phyloP scores from a whole-genome alignment of 2,797 vertebrate species.

The Amblyraja radiata region DNA sequence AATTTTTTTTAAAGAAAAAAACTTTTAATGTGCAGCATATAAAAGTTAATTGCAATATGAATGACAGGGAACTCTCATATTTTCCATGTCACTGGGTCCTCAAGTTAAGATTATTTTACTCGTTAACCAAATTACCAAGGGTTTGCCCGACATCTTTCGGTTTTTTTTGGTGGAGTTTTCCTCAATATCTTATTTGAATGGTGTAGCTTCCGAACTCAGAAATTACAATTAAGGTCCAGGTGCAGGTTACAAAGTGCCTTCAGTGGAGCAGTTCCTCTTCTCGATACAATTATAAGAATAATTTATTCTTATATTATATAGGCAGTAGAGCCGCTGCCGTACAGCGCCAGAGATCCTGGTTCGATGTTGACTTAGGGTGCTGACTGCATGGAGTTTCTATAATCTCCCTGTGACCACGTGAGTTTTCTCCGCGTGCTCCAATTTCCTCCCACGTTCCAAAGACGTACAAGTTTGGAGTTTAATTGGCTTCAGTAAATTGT shows the following conservation, averaged over 20 bases:
- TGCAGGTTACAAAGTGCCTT: background rate
- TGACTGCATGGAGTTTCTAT: too few relatives aligned
- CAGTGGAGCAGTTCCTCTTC: too few relatives aligned
- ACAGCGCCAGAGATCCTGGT: too few relatives aligned
- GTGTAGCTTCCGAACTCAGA: background rate
- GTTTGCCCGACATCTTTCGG: background rate
- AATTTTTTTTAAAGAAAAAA: background rate
- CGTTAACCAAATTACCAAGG: background rate
- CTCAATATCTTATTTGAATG: background rate
- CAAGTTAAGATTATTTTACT: background rate
- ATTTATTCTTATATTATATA: too few relatives aligned
- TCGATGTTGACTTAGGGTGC: too few relatives aligned
- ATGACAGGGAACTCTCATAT: background rate
- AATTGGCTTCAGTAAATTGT: too few relatives aligned
- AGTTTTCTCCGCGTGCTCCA: too few relatives aligned
- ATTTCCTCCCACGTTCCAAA: too few relatives aligned
- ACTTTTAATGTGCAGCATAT: background rate
- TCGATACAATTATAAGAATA: background rate
- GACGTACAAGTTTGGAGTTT: too few relatives aligned
- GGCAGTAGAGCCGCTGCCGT: too few relatives aligned
- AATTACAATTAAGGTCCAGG: background rate
- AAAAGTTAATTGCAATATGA: background rate
- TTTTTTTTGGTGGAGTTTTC: constrained; percentile 6
- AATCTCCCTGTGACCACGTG: too few relatives aligned
- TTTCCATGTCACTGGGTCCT: background rate